These are phyloP conservation scores for Gymnocheta viridis DNA, from an alignment of 2,888 invertebrate genomes.

Conservation along the genomic window DNA sequence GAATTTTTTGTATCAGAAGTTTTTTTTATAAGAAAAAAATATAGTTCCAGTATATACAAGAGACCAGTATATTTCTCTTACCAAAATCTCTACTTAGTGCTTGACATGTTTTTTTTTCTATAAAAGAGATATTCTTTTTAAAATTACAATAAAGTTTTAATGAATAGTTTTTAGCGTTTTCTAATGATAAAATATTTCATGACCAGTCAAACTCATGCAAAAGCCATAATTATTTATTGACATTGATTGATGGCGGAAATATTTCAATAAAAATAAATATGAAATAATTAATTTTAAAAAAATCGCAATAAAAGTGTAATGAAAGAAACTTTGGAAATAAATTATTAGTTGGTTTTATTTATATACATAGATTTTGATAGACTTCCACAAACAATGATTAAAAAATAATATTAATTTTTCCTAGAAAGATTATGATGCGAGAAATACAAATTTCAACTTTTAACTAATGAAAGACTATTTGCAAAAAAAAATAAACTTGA, in stretches of 20 bases:
- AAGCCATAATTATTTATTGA: slow-evolving; percentile 43
- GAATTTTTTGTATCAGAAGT: too few relatives aligned
- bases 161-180: background rate
- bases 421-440: too few relatives aligned
- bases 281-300: background rate
- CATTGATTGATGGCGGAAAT: slow-evolving; percentile 47
- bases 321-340: slow-evolving; percentile 8
- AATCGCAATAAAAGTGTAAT: background rate
- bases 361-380: slow-evolving; percentile 20
- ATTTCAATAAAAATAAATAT: background rate
- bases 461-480: too few relatives aligned
- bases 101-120: background rate
- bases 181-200: slow-evolving; percentile 7
- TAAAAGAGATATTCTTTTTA: background rate
- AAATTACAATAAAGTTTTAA: background rate
- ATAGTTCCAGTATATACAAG: too few relatives aligned
- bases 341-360: slow-evolving; percentile 21
- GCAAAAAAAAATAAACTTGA: too few relatives aligned
- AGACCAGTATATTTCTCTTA: background rate
- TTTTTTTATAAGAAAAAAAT: too few relatives aligned
- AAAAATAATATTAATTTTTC: background rate
- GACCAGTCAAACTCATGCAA: background rate
- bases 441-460: too few relatives aligned
- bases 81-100: too few relatives aligned
- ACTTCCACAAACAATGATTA: background rate